Base-by-base conservation (phyloP, 2,113 vertebrate species). In the Stomatorhinus ivindoensis region DNA sequence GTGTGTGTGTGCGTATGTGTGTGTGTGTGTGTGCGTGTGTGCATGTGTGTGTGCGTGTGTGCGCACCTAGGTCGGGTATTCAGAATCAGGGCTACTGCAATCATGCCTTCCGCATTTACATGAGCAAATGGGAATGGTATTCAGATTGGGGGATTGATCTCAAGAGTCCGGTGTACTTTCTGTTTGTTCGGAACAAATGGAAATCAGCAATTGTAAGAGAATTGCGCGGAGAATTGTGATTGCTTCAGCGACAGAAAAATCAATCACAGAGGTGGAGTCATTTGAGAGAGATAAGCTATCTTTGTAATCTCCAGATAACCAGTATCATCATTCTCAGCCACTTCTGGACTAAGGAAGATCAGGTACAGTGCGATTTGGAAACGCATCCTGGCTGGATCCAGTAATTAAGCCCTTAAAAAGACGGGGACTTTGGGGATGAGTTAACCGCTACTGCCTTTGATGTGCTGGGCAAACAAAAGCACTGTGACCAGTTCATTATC, bases 171-270 rank as follows among this genome's bases (percentile, higher is more conserved):
- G 51, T 47, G 50, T 82, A 24, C 39, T 44, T 84, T 89, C 80
- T 61, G 24, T 89, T 83, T 83, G 73, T 55, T 85, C 50, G 6
- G 51, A 55, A 61, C 76, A 89, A 84, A 85, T 82, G 76, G n/a
- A 85, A 85, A 58, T 83, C 88, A 84, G 80, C 51, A 48, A 27
- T 42, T 42, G 48, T 55, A 61, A 85, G 24, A 89, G 51, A 85
- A 89, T 21, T 17, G 88, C 17, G 53, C 10, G 4, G 69, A 88
- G 88, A 35, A 53, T 39, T 39, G 88, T 89, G 88, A 89, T 85
- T 89, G 88, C 39, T 84, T 82, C 73, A 55, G 51, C 50, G n/a
- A 44, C 24, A 84, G 42, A 83, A 55, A 73, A 13, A 51, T n/a
- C n/a, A 83, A 83, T 17, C 15, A 24, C 21, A 4, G 65, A 50